These are phyloP conservation scores for Ylistrum balloti DNA, from an alignment of 1,140 invertebrate species.

Conservation along the genomic window DNA sequence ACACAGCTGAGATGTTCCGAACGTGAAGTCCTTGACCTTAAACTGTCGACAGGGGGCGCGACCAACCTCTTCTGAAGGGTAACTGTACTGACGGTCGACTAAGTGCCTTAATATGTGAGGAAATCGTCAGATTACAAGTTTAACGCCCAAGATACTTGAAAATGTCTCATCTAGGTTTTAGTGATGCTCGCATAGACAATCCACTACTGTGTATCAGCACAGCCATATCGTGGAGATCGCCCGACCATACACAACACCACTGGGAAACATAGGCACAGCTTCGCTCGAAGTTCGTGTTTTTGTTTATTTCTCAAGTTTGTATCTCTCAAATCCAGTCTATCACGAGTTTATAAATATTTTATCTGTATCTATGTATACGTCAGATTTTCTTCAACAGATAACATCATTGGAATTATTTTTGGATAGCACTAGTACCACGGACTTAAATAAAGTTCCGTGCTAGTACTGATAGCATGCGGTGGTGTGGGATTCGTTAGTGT, in stretches of 20 bases:
- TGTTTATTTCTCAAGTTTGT: not conserved
- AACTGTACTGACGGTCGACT: not conserved
- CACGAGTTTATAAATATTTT: not conserved
- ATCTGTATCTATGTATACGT: not conserved
- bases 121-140: conserved; percentile 20
- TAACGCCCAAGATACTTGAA: conserved; percentile 2
- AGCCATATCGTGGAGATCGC: too few relatives aligned
- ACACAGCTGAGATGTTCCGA: not conserved
- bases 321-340: not conserved
- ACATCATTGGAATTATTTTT: too few relatives aligned
- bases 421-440: too few relatives aligned
- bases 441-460: too few relatives aligned
- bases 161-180: not conserved
- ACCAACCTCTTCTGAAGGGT: not conserved
- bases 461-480: too few relatives aligned
- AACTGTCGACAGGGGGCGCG: conserved; percentile 12
- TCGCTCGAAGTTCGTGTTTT: not conserved
- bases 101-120: conserved; percentile 33
- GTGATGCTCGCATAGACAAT: not conserved
- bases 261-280: too few relatives aligned
- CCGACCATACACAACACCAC: too few relatives aligned
- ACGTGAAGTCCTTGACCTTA: not conserved
- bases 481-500: too few relatives aligned
- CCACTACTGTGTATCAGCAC: too few relatives aligned
- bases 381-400: too few relatives aligned